A percentile compares a stretch with the other conserved stretches of the same genome.
These are phyloP conservation scores for Aspiorhynchus laticeps DNA, from an alignment of 2,113 vertebrate species.

Conservation along the genomic window DNA sequence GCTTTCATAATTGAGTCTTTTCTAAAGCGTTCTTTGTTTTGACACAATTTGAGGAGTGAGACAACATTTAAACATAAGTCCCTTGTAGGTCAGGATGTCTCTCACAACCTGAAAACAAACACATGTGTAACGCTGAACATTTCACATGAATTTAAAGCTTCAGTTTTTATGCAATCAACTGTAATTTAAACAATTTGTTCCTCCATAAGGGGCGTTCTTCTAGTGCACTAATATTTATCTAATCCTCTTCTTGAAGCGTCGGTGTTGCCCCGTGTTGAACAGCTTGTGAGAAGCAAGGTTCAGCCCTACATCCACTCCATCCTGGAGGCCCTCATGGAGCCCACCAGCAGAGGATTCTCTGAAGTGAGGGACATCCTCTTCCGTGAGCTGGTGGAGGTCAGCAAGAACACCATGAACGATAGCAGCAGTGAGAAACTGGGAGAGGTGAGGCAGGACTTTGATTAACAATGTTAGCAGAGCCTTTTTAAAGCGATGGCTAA, in stretches of 20 bases:
- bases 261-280: conserved; percentile 85
- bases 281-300: conserved; percentile 84
- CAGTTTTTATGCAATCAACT: background rate
- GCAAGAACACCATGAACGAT: conserved; percentile 89
- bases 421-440: conserved; percentile 83
- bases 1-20: background rate
- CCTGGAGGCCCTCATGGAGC: conserved; percentile 95
- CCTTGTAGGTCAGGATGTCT: background rate
- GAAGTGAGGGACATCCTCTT: conserved; percentile 93
- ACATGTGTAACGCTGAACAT: background rate
- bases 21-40: background rate
- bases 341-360: conserved; percentile 91
- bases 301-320: conserved; percentile 94
- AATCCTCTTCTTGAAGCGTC: conserved; percentile 17
- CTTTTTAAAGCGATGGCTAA: background rate
- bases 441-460: conserved; percentile 78
- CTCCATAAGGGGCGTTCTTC: background rate
- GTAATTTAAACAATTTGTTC: background rate
- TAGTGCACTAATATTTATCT: background rate
- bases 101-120: background rate
- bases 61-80: background rate
- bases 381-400: conserved; percentile 91
- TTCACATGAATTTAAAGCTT: background rate
- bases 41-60: background rate
- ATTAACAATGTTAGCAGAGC: background rate